phyloP scores from a whole-genome alignment of 2,113 vertebrate species.

The Phaetusa simplex region DNA sequence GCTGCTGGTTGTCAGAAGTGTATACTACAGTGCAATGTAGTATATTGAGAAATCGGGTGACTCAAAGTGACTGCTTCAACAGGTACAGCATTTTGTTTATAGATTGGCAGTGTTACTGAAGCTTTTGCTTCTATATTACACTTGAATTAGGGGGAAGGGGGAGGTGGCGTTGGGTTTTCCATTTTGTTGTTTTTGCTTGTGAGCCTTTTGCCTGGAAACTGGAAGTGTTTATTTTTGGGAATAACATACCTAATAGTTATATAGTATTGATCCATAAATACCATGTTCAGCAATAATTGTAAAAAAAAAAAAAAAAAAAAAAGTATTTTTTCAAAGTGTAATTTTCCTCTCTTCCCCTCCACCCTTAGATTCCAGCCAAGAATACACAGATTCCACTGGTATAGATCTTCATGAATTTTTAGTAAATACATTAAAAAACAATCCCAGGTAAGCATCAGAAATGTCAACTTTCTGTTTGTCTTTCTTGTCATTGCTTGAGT shows the following conservation, averaged over 20 bases:
- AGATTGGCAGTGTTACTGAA: not conserved
- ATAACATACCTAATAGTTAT: not conserved
- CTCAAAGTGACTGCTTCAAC: not conserved
- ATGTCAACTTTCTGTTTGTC: conserved; percentile 18
- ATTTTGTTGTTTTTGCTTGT: not conserved
- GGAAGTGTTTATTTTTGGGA: not conserved
- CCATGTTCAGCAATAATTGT: not conserved
- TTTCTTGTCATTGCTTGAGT: conserved; percentile 1
- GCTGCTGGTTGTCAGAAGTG: not conserved
- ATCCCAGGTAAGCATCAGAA: conserved; percentile 85
- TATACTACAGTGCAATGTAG: no score
- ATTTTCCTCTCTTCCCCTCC: conserved; percentile 49
- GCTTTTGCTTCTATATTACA: not conserved
- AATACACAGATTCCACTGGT: conserved; percentile 98
- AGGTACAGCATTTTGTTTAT: not conserved
- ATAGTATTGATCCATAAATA: not conserved
- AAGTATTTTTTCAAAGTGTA: not conserved
- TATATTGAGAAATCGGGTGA: not conserved
- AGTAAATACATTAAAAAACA: conserved; percentile 97
- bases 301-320: not conserved
- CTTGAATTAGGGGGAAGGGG: not conserved
- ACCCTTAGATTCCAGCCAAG: conserved; percentile 94
- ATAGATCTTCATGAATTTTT: conserved; percentile 99
- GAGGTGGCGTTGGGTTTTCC: not conserved
- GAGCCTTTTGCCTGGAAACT: not conserved